phyloP scores from a whole-genome alignment of 2,797 vertebrate species.

The Labeo calbasu region DNA sequence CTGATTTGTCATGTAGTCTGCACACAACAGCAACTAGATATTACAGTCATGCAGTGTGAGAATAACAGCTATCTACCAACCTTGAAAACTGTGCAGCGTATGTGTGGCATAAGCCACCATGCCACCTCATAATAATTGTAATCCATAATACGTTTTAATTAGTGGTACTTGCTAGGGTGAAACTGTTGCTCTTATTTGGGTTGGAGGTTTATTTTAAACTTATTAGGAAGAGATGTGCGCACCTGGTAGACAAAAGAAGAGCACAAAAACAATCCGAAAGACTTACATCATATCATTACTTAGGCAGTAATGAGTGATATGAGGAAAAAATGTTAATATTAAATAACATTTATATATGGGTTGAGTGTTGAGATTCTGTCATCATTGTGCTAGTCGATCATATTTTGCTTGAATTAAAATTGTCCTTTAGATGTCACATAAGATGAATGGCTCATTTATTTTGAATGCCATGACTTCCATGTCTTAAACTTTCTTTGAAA shows the following conservation, averaged over 20 bases:
- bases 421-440: background rate
- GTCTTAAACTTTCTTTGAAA: background rate
- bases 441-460: background rate
- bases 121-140: no score
- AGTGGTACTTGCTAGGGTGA: background rate
- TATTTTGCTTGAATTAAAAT: background rate
- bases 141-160: background rate
- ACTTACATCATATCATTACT: background rate
- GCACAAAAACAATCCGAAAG: background rate
- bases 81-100: no score
- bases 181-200: no score
- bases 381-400: background rate
- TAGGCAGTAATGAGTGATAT: background rate
- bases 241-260: background rate
- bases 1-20: no score
- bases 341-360: background rate
- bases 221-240: background rate
- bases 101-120: background rate
- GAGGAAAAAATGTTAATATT: background rate
- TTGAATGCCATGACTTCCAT: background rate
- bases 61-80: no score
- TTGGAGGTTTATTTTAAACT: no score
- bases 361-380: background rate
- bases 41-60: no score
- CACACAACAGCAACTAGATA: no score